Conservation (phyloP, 1,140 invertebrate species). For the Meteorus sp. region DNA sequence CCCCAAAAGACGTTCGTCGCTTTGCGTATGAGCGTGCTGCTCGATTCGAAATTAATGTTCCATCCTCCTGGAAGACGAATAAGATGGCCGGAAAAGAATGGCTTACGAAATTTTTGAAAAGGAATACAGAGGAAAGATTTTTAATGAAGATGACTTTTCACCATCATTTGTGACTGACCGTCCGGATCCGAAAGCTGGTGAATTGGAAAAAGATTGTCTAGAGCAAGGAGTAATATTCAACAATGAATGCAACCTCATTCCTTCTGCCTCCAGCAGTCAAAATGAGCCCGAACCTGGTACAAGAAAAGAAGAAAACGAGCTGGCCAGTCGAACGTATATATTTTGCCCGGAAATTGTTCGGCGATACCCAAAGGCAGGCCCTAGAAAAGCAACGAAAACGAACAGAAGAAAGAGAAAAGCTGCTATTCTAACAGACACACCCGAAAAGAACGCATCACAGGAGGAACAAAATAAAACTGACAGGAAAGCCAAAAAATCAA, state of each 20-base stretch:
- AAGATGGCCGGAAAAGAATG: conserved; percentile 46
- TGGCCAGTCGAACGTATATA: background rate
- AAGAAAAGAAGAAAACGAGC: no score
- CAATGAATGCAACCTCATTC: background rate
- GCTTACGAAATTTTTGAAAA: conserved; percentile 42
- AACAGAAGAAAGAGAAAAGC: conserved; percentile 17
- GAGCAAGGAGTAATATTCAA: background rate
- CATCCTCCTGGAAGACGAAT: conserved; percentile 40
- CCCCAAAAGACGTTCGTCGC: conserved; percentile 23
- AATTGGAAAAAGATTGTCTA: background rate
- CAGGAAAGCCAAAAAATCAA: conserved; percentile 6
- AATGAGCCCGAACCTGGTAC: no score
- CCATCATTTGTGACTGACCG: conserved; percentile 22
- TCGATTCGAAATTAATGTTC: conserved; percentile 32
- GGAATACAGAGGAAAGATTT: conserved; percentile 35
- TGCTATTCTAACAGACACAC: conserved; percentile 24
- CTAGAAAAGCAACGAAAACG: conserved; percentile 6
- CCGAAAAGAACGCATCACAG: conserved; percentile 24
- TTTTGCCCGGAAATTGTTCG: conserved; percentile 7
- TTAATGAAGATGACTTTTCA: conserved; percentile 29
- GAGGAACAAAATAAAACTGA: conserved; percentile 15
- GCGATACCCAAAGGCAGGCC: conserved; percentile 13
- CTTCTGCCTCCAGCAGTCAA: no score
- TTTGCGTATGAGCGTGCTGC: conserved; percentile 39
- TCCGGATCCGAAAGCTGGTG: conserved; percentile 1